These are phyloP conservation scores for Dasyurus viverrinus DNA, from an alignment of 2,113 vertebrate species.

Conservation along the genomic window DNA sequence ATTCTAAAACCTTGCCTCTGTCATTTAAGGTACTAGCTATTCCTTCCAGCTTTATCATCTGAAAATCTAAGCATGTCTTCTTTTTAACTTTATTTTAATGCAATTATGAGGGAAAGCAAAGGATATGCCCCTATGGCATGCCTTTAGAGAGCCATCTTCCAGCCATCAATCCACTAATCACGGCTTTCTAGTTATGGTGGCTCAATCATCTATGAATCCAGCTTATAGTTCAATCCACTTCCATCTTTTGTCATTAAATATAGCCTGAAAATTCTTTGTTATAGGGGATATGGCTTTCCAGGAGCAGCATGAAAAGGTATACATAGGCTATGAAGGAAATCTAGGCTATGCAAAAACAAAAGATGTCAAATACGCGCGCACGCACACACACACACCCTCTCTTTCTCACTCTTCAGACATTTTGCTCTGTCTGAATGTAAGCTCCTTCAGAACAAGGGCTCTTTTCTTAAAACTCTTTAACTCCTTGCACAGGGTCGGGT, in stretches of 20 bases:
- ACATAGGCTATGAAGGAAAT: background rate
- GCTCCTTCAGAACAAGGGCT: background rate
- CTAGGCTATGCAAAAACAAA: background rate
- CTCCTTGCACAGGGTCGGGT: background rate
- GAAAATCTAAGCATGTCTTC: constrained; percentile 16
- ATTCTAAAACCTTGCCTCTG: constrained; percentile 12
- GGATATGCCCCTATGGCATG: background rate
- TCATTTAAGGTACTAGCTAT: constrained; percentile 5
- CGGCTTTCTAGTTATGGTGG: constrained; percentile 33
- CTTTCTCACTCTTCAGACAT: background rate
- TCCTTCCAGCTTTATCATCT: constrained; percentile 15
- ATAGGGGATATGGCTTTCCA: background rate
- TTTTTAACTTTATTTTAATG: constrained; percentile 23
- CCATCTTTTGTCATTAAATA: constrained; percentile 16
- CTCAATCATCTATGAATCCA: constrained; percentile 18
- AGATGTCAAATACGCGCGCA: background rate
- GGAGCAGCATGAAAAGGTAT: background rate
- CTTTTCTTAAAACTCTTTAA: background rate
- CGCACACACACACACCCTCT: background rate
- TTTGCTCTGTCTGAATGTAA: background rate
- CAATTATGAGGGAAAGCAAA: background rate
- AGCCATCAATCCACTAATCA: background rate
- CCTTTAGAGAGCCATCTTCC: constrained; percentile 6
- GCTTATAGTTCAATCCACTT: constrained; percentile 10
- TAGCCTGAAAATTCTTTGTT: background rate